phyloP scores from a whole-genome alignment of 2,797 vertebrate species.

The Myotis pilosus region DNA sequence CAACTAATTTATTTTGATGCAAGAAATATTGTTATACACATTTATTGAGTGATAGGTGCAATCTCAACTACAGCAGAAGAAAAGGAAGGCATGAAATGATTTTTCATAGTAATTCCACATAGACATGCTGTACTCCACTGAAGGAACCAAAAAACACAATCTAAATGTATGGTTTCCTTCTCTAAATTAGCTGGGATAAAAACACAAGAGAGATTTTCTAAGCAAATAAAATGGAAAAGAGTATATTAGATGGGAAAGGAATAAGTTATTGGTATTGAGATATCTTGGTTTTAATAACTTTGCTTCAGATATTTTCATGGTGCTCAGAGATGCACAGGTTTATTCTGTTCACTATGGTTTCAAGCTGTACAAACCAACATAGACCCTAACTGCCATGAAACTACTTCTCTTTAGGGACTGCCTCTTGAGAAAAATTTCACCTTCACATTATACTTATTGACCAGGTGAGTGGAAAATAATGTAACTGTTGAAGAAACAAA shows the following conservation, averaged over 20 bases:
- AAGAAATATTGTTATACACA: background rate
- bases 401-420: background rate
- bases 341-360: background rate
- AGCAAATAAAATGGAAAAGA: background rate
- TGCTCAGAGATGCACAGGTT: background rate
- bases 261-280: background rate
- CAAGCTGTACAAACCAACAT: background rate
- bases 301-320: background rate
- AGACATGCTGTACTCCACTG: background rate
- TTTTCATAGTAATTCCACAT: background rate
- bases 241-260: background rate
- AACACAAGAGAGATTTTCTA: conserved; percentile 7
- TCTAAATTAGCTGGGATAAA: conserved; percentile 27
- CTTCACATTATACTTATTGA: conserved; percentile 11
- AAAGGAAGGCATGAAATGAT: conserved; percentile 37
- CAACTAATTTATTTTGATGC: conserved; percentile 6
- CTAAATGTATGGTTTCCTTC: conserved; percentile 7
- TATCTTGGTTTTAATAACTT: background rate
- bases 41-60: background rate
- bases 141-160: conserved; percentile 40
- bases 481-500: conserved; percentile 21
- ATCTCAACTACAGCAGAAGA: background rate
- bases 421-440: background rate
- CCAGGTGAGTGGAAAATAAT: background rate
- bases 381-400: background rate